Evolutionary conservation across 2,888 invertebrate species (phyloP), one percentile per base, ranked within the genome.

Genomic region (Cephus pulcher): DNA sequence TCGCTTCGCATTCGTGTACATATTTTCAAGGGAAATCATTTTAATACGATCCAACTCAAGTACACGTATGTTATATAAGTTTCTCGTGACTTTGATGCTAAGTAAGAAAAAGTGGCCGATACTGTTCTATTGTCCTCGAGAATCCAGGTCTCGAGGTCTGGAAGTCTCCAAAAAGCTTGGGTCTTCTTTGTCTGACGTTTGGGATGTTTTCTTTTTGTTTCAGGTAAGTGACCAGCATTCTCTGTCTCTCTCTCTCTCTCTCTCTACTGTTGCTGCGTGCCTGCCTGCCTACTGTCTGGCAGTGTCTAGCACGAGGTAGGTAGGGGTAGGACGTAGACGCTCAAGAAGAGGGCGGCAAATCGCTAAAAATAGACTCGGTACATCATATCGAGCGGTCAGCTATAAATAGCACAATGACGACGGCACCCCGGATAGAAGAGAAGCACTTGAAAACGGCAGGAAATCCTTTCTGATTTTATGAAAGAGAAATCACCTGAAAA

Each of bases 381-480:
- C 89, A 88, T 89, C 89, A 89, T 90, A 90, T 90, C 87, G 90
- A 90, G 87, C 90, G 89, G 86, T 83, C 83, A 81, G 81, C 86
- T 90, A 90, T 88, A 89, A 90, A 90, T 90, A 90, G 88, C 78
- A 81, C 77, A 73, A 78, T 82, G 82, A 83, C 79, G 82, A 78
- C 76, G 70, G 34, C 32, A 73, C 34, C 40, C 71, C 73, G 34
- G 76, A 71, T 34, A 34, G 34, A 33, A 12, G 71, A 71, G 76
- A 76, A 73, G 71, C 71, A 34, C 71, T 71, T 71, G 32, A 71
- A 71, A 71, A 33, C 34, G 71, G 32, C 71, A 34, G 71, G 75
- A 15, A 23, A 37, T n/a, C 71, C 6, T 37, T 23, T 34, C 37
- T 34, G 69, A 34, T 75, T 69, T 69, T 75, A 75, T 69, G 69